Base-by-base conservation (phyloP, 1,140 invertebrate species). In the Achroia grisella region DNA sequence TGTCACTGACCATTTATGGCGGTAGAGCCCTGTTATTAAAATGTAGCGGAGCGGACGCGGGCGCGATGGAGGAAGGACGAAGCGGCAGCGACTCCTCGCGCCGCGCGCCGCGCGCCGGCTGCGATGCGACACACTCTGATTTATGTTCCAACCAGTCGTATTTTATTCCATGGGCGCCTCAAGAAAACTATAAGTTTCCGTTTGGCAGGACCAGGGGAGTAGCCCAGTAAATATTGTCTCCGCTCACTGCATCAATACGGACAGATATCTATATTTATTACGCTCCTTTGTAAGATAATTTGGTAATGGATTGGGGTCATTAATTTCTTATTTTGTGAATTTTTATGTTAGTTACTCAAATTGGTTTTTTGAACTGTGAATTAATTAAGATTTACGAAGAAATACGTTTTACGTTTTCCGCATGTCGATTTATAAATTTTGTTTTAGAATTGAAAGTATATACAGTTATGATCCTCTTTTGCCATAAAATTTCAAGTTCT, bases 111-210 rank as follows among this genome's bases (percentile, higher is more conserved):
- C 49, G 67, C 69, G 71, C 76, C 73, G 74, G 73, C 71, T 77
- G 76, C 63, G 64, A 52, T 62, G 62, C 71, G 76, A 68, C 71
- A 62, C 64, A 47, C 68, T 68, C 80, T 84, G 80, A 84, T 84
- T 84, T 82, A 84, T 81, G 65, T 51, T 62, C 61, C 51, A 52
- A 61, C 59, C 74, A 75, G 73, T 76, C 75, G 78, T 84, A 84
- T 84, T 82, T 82, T 82, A 84, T 84, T 71, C 80, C 67, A 52
- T 74, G 74, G 80, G 80, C 78, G 80, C 78, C 80, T 84, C 80
- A 84, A 84, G 61, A 74, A 77, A 82, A 79, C 80, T 84, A 82
- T 84, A 84, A 84, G 80, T 84, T 82, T 82, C 78, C 80, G 78
- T 82, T 84, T 71, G 76, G 69, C 72, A 78, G 71, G 69, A 65